Conservation (phyloP, 2,113 vertebrate species). For the Leptosomus discolor region DNA sequence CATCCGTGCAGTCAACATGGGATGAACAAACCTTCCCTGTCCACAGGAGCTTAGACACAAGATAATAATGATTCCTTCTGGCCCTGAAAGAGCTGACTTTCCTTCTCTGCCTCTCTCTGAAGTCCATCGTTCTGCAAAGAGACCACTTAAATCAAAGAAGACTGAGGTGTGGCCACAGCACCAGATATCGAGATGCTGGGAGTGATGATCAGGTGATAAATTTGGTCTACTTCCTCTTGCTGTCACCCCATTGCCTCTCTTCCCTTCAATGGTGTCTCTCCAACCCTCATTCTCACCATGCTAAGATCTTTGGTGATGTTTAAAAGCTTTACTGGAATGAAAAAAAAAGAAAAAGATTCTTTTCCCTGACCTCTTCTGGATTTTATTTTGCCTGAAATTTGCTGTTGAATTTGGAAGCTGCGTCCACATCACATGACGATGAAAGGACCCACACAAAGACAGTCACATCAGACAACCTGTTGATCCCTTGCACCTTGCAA, state of each 20-base stretch:
- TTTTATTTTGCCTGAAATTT: not conserved
- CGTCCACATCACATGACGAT: rapidly evolving
- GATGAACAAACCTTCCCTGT: not conserved
- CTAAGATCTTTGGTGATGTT: not conserved
- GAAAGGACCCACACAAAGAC: not conserved
- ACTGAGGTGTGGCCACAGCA: not conserved
- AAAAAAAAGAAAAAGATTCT: not conserved
- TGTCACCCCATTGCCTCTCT: not conserved
- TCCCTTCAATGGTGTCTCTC: not conserved
- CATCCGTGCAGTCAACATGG: rapidly evolving
- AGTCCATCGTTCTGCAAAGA: not conserved
- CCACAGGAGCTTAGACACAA: not conserved
- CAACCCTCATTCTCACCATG: not conserved
- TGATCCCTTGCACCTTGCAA: not conserved
- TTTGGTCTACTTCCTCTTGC: not conserved
- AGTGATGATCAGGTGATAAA: not conserved
- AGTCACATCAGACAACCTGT: not conserved
- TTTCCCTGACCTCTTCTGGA: not conserved
- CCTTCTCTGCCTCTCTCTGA: not conserved
- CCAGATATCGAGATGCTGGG: not conserved
- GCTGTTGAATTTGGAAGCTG: not conserved
- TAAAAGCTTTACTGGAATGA: not conserved
- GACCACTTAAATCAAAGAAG: not conserved
- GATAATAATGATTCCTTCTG: not conserved
- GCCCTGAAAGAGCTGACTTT: not conserved